Evolutionary conservation across 2,888 invertebrate species (phyloP).

Genomic region (Scaptodrosophila latifasciaeformis): DNA sequence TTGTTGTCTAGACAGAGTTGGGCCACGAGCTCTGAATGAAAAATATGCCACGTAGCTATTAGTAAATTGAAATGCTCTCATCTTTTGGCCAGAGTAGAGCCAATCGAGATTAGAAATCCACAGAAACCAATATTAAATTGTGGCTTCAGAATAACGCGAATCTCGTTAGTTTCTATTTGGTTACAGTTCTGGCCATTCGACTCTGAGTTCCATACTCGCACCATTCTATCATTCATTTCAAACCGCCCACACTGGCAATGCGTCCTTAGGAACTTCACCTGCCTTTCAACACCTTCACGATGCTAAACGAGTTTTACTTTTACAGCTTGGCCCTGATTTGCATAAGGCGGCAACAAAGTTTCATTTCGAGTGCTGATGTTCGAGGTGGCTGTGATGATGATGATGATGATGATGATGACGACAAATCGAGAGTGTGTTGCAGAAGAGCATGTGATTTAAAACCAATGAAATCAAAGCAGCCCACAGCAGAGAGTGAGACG

Average conservation of each 20-base stretch:
- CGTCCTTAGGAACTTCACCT: slow-evolving; percentile 2
- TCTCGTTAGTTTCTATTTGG: no score
- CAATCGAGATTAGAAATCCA: no score
- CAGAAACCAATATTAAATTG: no score
- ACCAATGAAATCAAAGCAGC: slow-evolving; percentile 39
- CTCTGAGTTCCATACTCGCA: no score
- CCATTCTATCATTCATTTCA: slow-evolving; percentile 16
- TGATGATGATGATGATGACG: not conserved
- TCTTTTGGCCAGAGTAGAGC: no score
- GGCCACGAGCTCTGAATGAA: slow-evolving; percentile 28
- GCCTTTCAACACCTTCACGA: not conserved
- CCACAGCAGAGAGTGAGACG: not conserved
- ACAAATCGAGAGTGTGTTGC: slow-evolving; percentile 22
- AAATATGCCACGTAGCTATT: slow-evolving; percentile 58
- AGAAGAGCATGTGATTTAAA: not conserved
- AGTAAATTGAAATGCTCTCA: slow-evolving; percentile 51
- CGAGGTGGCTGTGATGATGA: not conserved
- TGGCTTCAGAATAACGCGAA: no score
- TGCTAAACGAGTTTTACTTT: slow-evolving; percentile 12
- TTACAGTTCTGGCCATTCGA: no score
- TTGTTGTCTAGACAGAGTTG: slow-evolving; percentile 51
- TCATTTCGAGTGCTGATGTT: slow-evolving; percentile 18
- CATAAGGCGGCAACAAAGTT: slow-evolving; percentile 51
- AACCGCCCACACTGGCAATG: slow-evolving; percentile 36
- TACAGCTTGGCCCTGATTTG: slow-evolving; percentile 40